Evolutionary conservation across 2,113 vertebrate species (phyloP).

Genomic region (Clinocottus analis): DNA sequence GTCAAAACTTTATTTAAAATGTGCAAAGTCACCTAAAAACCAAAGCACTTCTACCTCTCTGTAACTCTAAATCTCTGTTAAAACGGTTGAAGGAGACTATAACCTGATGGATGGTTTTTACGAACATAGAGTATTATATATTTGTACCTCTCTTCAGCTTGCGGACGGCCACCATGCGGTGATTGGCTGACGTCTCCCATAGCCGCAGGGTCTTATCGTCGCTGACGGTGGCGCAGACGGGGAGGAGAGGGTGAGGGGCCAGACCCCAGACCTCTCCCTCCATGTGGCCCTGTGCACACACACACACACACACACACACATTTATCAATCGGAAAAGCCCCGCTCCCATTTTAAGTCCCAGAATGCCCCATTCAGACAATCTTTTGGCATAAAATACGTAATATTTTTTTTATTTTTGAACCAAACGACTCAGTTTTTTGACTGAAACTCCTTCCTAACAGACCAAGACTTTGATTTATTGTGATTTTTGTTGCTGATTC

Average conservation of each 20-base stretch:
- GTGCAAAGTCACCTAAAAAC: background rate
- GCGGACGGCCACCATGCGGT: constrained; percentile 96
- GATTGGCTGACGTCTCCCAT: constrained; percentile 95
- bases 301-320: constrained; percentile 33
- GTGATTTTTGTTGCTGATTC: no score
- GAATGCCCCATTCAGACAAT: no score
- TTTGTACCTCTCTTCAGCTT: constrained; percentile 94
- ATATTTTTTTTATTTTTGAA: no score
- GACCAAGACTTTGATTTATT: no score
- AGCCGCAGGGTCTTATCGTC: constrained; percentile 95
- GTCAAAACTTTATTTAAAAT: background rate
- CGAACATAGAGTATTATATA: no score
- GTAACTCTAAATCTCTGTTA: no score
- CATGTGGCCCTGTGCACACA: constrained; percentile 90
- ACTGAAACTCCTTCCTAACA: no score
- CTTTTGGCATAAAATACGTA: no score
- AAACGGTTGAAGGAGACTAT: background rate
- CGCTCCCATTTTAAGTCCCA: no score
- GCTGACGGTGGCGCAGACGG: constrained; percentile 94
- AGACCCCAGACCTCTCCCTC: constrained; percentile 97
- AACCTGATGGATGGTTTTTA: background rate
- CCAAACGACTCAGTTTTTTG: no score
- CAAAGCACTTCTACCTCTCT: no score
- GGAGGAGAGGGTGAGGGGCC: constrained; percentile 92
- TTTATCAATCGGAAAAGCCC: no score